Conservation (phyloP, 2,888 invertebrate species). For the Eupithecia exiguata region DNA sequence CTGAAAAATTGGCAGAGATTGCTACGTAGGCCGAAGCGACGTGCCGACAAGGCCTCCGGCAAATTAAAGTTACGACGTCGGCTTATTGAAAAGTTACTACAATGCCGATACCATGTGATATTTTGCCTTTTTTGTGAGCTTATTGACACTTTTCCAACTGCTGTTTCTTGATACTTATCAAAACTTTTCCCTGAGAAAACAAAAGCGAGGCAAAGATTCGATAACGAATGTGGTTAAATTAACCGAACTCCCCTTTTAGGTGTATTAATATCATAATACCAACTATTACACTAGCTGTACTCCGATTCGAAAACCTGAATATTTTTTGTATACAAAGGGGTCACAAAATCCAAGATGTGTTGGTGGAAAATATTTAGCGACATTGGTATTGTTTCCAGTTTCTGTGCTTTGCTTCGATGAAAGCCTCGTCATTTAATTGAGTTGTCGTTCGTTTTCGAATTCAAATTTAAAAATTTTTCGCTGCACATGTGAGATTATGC, state of each 20-base stretch:
- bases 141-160: not conserved
- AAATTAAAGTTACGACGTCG: conserved; percentile 20
- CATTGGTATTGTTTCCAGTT: no score
- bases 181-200: not conserved
- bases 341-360: no score
- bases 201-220: not conserved
- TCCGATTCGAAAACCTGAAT: no score
- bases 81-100: conserved; percentile 39
- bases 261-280: no score
- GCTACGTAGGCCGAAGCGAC: not conserved
- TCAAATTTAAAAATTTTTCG: no score
- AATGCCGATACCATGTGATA: conserved; percentile 1
- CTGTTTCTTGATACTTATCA: not conserved
- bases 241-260: not conserved
- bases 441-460: no score
- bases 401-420: no score
- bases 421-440: no score
- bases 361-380: no score
- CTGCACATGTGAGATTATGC: no score
- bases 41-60: conserved; percentile 26
- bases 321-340: no score
- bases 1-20: not conserved
- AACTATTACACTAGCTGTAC: no score
- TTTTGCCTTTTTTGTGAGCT: not conserved
- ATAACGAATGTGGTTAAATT: not conserved